Percentiles rank a stretch among this genome's conserved stretches.
Conservation (phyloP, 1,140 invertebrate genomes). For the Bombus picipes region DNA sequence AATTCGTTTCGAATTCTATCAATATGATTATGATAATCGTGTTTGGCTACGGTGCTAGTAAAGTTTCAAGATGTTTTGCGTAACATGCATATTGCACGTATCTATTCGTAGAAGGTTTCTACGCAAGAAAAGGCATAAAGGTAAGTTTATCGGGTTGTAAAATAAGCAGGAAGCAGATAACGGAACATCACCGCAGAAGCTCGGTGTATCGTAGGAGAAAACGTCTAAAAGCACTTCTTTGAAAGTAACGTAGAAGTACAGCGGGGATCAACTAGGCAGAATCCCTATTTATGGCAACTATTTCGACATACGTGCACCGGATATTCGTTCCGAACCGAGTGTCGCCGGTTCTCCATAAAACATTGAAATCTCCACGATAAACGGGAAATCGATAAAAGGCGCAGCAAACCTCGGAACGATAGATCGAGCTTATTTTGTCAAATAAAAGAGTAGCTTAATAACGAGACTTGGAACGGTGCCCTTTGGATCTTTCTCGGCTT, state of each 20-base stretch:
- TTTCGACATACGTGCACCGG: slow-evolving; percentile 61
- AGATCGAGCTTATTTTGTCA: slow-evolving; percentile 51
- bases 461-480: slow-evolving; percentile 47
- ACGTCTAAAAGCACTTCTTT: neutral
- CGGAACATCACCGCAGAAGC: neutral
- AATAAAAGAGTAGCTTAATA: slow-evolving; percentile 42
- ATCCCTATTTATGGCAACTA: slow-evolving; percentile 73
- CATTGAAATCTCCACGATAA: slow-evolving; percentile 59
- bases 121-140: neutral
- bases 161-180: neutral
- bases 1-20: too few relatives aligned
- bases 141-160: neutral
- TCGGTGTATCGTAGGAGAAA: neutral
- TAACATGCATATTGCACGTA: too few relatives aligned
- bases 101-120: too few relatives aligned
- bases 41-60: too few relatives aligned
- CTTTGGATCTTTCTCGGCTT: neutral
- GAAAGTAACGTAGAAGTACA: slow-evolving; percentile 24
- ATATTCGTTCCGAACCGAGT: slow-evolving; percentile 39
- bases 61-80: too few relatives aligned
- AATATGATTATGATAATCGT: too few relatives aligned
- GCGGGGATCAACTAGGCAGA: slow-evolving; percentile 41
- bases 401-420: neutral
- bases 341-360: slow-evolving; percentile 50
- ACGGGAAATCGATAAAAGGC: slow-evolving; percentile 52